Conservation (phyloP, 2,888 invertebrate genomes). For the Lissocephala sabroskyi region DNA sequence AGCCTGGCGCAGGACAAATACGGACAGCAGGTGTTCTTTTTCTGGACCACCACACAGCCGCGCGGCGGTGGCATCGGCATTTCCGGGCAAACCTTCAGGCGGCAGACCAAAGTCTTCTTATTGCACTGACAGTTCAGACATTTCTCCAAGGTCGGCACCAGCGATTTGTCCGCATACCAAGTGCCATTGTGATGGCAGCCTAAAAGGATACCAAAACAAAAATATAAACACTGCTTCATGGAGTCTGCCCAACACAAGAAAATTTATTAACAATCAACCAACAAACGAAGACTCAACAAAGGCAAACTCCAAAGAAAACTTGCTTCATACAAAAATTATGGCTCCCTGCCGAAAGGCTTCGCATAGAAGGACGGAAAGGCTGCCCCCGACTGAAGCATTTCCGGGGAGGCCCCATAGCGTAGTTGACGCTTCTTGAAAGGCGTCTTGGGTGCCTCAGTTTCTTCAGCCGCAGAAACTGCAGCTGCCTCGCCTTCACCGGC, state of each 20-base stretch:
- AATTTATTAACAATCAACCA: neutral
- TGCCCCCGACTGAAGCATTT: constrained; percentile 21
- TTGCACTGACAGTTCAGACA: constrained; percentile 85
- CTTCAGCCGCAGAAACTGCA: no score
- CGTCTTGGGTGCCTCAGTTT: neutral
- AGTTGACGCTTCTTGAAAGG: neutral
- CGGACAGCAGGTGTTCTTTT: constrained; percentile 82
- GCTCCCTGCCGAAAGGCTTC: constrained; percentile 7
- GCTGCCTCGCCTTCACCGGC: neutral
- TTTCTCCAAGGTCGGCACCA: constrained; percentile 81
- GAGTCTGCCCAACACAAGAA: neutral
- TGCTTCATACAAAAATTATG: neutral
- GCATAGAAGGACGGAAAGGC: constrained; percentile 27
- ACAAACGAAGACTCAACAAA: neutral
- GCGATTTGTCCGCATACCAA: constrained; percentile 78
- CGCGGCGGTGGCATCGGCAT: constrained; percentile 83
- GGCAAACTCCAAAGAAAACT: neutral
- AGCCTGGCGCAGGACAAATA: constrained; percentile 83
- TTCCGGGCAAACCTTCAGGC: constrained; percentile 82
- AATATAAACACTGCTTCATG: no score
- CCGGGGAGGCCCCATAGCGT: constrained; percentile 26
- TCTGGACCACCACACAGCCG: constrained; percentile 81
- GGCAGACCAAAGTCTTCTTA: constrained; percentile 82
- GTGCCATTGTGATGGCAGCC: constrained; percentile 84
- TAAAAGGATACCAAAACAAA: constrained; percentile 46